These are phyloP conservation scores for Nilaparvata lugens DNA, from an alignment of 1,140 invertebrate genomes.

Conservation along the genomic window DNA sequence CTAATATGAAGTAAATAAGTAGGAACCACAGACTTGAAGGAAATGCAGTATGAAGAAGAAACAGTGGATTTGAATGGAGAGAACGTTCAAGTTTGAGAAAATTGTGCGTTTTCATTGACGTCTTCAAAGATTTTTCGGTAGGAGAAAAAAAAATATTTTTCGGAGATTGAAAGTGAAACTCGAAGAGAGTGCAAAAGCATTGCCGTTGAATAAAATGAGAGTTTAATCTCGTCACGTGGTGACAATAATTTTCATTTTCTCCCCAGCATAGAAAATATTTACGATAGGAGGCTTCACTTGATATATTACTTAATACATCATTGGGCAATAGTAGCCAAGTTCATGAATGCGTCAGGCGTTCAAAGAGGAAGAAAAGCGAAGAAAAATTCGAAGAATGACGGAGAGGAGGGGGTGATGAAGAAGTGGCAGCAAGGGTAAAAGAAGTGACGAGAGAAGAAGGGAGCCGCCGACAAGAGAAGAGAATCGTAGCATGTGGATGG, in stretches of 20 bases:
- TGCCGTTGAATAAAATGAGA: not conserved
- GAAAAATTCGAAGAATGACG: not conserved
- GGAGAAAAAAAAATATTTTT: too few relatives aligned
- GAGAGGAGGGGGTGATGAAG: not conserved
- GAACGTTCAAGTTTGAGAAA: too few relatives aligned
- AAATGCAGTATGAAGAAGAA: too few relatives aligned
- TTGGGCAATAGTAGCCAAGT: not conserved
- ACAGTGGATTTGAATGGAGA: too few relatives aligned
- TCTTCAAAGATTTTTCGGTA: too few relatives aligned
- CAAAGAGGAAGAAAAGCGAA: not conserved
- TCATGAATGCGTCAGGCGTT: not conserved
- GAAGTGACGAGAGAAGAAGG: conserved; percentile 9
- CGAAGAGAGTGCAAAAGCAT: too few relatives aligned
- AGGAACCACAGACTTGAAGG: too few relatives aligned
- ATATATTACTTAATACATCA: conserved; percentile 6
- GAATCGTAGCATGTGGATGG: not conserved
- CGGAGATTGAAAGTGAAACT: too few relatives aligned
- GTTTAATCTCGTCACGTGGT: not conserved
- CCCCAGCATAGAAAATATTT: not conserved
- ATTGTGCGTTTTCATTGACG: too few relatives aligned
- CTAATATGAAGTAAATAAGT: too few relatives aligned
- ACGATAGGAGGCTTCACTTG: not conserved
- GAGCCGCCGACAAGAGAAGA: conserved; percentile 3
- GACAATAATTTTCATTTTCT: not conserved
- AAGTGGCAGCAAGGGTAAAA: too few relatives aligned